Evolutionary conservation across 2,113 vertebrate species (phyloP).

Genomic region (Ictidomys tridecemlineatus): DNA sequence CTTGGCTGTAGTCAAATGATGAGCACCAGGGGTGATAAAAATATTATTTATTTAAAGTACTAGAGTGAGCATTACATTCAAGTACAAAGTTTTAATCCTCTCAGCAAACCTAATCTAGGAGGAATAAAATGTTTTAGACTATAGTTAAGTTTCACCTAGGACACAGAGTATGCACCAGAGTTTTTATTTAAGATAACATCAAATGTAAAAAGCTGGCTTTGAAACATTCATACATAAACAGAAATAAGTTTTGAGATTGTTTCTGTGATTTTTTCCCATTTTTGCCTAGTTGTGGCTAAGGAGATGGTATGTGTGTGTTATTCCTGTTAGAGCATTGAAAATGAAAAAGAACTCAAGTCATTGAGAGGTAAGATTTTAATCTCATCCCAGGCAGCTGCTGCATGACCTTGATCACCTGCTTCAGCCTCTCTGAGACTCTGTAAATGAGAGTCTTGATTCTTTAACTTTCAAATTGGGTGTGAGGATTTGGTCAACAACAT

Average conservation of each 20-base stretch:
- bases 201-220: slow-evolving; percentile 56
- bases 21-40: slow-evolving; percentile 65
- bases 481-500: background rate
- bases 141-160: slow-evolving; percentile 57
- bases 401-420: background rate
- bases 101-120: slow-evolving; percentile 63
- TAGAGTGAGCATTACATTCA: slow-evolving; percentile 79
- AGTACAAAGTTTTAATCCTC: slow-evolving; percentile 73
- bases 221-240: slow-evolving; percentile 32
- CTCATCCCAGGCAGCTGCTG: background rate
- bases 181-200: slow-evolving; percentile 39
- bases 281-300: slow-evolving; percentile 41
- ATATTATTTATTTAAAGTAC: slow-evolving; percentile 75
- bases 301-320: background rate
- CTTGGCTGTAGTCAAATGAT: slow-evolving; percentile 47
- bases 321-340: slow-evolving; percentile 26
- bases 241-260: slow-evolving; percentile 1
- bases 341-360: slow-evolving; percentile 19
- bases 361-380: background rate
- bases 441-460: background rate
- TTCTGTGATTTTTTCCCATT: slow-evolving; percentile 25
- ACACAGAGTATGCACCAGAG: background rate
- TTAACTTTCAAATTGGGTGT: background rate
- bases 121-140: slow-evolving; percentile 65
- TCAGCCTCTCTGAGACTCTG: background rate